phyloP scores from a whole-genome alignment of 2,113 vertebrate genomes.

The Numida meleagris region DNA sequence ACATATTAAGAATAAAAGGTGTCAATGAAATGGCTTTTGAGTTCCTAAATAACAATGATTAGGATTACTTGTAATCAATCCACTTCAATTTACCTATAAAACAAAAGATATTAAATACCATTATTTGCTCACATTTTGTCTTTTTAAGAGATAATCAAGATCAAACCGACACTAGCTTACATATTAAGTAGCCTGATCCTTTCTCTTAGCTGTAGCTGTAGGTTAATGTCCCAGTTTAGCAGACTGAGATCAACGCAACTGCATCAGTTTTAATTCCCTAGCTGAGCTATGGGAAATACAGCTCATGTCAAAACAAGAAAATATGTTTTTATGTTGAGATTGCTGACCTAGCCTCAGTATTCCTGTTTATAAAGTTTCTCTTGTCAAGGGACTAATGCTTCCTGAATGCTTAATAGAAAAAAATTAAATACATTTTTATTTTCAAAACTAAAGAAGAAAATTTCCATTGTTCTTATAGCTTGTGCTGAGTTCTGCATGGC shows the following conservation, averaged over 20 bases:
- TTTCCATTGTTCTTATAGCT: background rate
- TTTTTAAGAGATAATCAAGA: background rate
- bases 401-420: background rate
- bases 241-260: slow-evolving; percentile 10
- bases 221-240: slow-evolving; percentile 9
- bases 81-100: background rate
- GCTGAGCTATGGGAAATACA: background rate
- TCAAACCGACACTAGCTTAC: background rate
- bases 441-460: background rate
- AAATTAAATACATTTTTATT: background rate
- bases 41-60: background rate
- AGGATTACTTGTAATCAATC: background rate
- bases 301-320: slow-evolving; percentile 3
- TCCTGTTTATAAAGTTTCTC: background rate
- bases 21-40: background rate
- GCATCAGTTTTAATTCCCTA: background rate
- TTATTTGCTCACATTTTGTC: background rate
- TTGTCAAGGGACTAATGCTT: background rate
- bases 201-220: background rate
- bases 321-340: background rate
- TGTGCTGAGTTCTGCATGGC: background rate
- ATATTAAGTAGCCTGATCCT: background rate
- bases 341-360: background rate
- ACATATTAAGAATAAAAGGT: background rate
- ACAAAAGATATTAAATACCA: background rate